Evolutionary conservation across 2,113 vertebrate genomes (phyloP).

Genomic region (Malurus alboscapulatus): DNA sequence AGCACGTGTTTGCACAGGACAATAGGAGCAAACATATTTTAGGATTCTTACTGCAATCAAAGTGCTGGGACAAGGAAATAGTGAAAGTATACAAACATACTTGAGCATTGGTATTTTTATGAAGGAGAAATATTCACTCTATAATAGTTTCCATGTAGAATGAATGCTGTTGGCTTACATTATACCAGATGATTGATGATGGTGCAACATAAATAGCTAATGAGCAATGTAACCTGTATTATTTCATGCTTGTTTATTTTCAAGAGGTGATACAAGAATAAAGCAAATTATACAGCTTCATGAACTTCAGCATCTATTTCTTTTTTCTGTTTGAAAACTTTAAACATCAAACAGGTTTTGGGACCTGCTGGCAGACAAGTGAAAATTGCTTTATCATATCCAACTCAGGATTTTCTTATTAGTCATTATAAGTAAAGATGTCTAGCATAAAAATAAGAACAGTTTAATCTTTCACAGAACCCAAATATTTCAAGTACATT

Average conservation of each 20-base stretch:
- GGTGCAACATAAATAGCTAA: background rate
- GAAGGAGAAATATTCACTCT: background rate
- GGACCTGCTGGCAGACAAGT: background rate
- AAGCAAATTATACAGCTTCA: background rate
- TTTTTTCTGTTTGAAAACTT: slow-evolving; percentile 1
- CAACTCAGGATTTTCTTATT: background rate
- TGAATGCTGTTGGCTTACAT: background rate
- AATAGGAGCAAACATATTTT: background rate
- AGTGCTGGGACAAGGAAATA: background rate
- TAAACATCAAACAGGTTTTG: background rate
- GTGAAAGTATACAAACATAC: background rate
- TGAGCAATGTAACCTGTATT: background rate
- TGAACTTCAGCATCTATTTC: background rate
- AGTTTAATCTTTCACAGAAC: background rate
- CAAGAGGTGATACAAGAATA: background rate
- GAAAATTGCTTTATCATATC: background rate
- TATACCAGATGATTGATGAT: background rate
- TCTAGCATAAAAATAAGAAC: background rate
- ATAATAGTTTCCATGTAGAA: background rate
- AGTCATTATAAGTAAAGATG: background rate
- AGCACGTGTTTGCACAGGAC: background rate
- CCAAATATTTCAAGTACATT: background rate
- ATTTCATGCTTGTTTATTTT: background rate
- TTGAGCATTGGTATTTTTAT: background rate
- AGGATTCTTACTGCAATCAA: background rate